Evolutionary conservation across 2,888 invertebrate species (phyloP), one percentile per base, ranked within the genome.

Genomic region (Dryococelus australis): DNA sequence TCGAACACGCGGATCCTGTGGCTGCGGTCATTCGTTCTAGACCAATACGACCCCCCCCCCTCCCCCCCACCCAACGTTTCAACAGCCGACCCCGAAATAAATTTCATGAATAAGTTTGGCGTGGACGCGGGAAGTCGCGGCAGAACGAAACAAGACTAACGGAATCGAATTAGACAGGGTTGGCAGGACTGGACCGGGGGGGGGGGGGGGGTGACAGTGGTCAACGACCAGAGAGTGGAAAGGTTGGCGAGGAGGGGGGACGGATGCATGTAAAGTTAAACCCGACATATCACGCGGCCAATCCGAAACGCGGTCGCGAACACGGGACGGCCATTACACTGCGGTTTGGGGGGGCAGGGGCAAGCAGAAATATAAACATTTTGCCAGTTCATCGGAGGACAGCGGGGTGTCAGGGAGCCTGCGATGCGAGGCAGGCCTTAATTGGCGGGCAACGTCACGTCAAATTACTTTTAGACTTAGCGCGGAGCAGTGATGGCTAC

Each of bases 21-120:
- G 65, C 20, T 65, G 65, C 65, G 65, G 65, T 65, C 24, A n/a
- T 65, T 65, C 65, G 65, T 65, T 65, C 24, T 24, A 16, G 65
- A 10, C 65, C 51, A 51, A 51, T n/a, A 1, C 65, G 65, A 9
- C 12, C 8, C 10, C 47, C 47, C 10, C 4, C n/a, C 47, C 47
- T 6, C 65, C 65, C 65, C 20, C 65, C 65, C 65, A 65, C 10
- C 65, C 20, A 8, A 20, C 10, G 8, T 24, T 20, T 16, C 65
- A 65, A 65, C 83, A 27, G 20, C 28, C 35, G n/a, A 83, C 12
- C 83, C 28, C 28, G n/a, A 79, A 83, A 83, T 83, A 83, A 83
- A 83, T 83, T 35, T 28, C 83, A 83, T 83, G 83, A 83, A 83
- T 83, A 83, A 83, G 28, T 83, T 83, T 83, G 43, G 83, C 28